Conservation (phyloP, 2,797 vertebrate genomes). For the Sebastes itinus region DNA sequence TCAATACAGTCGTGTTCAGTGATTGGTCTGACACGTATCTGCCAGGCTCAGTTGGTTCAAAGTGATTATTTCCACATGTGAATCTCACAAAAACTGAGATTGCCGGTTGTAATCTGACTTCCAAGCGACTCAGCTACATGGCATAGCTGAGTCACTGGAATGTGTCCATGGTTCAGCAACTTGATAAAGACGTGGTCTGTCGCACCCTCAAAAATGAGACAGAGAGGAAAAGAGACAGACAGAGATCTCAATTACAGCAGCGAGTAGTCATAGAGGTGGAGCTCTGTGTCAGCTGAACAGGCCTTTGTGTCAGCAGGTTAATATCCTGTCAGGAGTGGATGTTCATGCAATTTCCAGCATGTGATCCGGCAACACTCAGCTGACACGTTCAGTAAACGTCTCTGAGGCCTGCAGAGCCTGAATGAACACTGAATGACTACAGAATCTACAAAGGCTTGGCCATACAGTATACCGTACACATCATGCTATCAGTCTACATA, state of each 20-base stretch:
- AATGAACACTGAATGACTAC: not conserved
- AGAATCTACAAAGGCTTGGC: not conserved
- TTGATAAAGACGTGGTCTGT: not conserved
- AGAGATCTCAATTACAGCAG: slow-evolving; percentile 1
- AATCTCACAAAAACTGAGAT: not conserved
- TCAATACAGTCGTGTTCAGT: not conserved
- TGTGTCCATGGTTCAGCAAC: not conserved
- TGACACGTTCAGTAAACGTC: not conserved
- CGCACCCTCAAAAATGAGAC: not conserved
- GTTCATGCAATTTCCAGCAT: not conserved
- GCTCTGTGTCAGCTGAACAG: not conserved
- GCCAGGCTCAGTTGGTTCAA: not conserved
- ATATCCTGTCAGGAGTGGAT: slow-evolving; percentile 11
- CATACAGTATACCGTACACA: not conserved
- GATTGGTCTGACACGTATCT: not conserved
- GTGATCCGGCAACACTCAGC: not conserved
- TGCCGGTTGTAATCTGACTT: not conserved
- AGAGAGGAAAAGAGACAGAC: not conserved
- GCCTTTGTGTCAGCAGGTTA: slow-evolving; percentile 3
- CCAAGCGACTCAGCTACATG: not conserved
- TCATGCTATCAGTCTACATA: not conserved
- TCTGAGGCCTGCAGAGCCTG: not conserved
- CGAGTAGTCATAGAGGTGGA: not conserved
- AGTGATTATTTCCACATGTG: not conserved
- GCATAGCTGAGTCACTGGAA: not conserved